Conservation (phyloP, 1,140 invertebrate species). For the Brachionus asplanchnoidis region DNA sequence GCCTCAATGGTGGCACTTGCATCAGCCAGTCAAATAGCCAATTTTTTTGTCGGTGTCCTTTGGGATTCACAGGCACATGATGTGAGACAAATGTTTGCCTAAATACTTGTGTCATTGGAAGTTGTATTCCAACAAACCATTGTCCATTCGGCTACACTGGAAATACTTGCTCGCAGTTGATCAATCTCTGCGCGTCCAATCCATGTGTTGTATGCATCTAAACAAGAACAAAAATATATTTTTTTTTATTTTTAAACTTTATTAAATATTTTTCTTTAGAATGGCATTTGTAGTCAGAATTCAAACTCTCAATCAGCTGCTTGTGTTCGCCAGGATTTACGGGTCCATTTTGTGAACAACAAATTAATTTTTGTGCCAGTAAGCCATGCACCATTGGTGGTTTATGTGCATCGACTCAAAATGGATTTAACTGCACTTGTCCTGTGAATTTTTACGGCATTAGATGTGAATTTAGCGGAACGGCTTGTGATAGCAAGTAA, state of each 20-base stretch:
- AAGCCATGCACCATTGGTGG: conserved; percentile 67
- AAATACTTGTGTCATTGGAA: conserved; percentile 26
- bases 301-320: conserved; percentile 33
- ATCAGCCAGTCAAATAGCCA: conserved; percentile 64
- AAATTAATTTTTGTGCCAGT: conserved; percentile 81
- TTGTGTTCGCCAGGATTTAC: conserved; percentile 46
- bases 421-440: conserved; percentile 47
- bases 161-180: conserved; percentile 65
- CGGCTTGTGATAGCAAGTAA: conserved; percentile 36
- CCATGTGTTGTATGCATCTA: conserved; percentile 44
- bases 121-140: conserved; percentile 51
- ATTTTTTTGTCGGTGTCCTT: conserved; percentile 65
- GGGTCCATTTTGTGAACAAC: conserved; percentile 69
- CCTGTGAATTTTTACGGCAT: conserved; percentile 2
- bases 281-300: conserved; percentile 11
- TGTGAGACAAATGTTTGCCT: conserved; percentile 42
- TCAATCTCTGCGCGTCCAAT: conserved; percentile 82
- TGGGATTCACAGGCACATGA: background rate
- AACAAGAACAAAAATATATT: background rate
- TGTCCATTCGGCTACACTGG: conserved; percentile 67
- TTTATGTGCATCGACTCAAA: conserved; percentile 44
- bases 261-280: background rate
- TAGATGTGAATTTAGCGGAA: conserved; percentile 40
- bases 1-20: conserved; percentile 73
- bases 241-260: background rate